Evolutionary conservation across 2,888 invertebrate genomes (phyloP).

Genomic region (Paralinhomoeus sp.): DNA sequence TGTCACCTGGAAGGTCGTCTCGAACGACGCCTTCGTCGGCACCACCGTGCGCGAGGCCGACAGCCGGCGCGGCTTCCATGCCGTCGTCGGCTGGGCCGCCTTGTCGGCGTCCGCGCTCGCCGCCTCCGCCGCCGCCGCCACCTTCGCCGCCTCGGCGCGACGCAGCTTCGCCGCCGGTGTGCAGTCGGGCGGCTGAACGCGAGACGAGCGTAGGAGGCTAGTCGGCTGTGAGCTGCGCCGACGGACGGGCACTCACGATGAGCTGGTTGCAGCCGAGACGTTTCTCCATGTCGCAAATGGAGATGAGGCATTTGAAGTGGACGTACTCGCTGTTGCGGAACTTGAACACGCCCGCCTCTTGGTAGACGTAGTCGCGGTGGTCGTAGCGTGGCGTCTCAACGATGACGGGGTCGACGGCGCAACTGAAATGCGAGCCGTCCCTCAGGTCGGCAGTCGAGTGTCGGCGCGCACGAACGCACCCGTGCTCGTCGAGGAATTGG

Average conservation of each 20-base stretch:
- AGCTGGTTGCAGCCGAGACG: constrained; percentile 8
- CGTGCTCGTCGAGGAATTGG: constrained; percentile 16
- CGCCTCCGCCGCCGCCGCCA: too few relatives aligned
- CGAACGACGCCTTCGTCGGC: neutral
- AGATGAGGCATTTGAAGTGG: constrained; percentile 17
- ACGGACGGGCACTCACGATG: constrained; percentile 3
- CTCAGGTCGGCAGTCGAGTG: too few relatives aligned
- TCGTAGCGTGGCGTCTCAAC: constrained; percentile 13
- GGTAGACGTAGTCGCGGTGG: neutral
- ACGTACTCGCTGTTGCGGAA: constrained; percentile 20
- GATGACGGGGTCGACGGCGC: constrained; percentile 18
- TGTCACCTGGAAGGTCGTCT: neutral
- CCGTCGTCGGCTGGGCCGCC: too few relatives aligned
- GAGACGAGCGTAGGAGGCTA: too few relatives aligned
- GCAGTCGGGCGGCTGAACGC: neutral
- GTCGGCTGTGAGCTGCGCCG: too few relatives aligned
- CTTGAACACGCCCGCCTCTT: constrained; percentile 20
- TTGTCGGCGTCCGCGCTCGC: too few relatives aligned
- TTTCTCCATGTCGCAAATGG: constrained; percentile 18
- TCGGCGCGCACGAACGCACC: constrained; percentile 7
- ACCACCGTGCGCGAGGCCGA: too few relatives aligned
- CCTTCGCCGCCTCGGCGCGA: neutral
- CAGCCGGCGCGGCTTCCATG: too few relatives aligned
- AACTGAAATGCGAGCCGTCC: constrained; percentile 12
- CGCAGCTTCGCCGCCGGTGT: neutral